Evolutionary conservation across 2,113 vertebrate genomes (phyloP).

Genomic region (Brienomyrus longianalis): DNA sequence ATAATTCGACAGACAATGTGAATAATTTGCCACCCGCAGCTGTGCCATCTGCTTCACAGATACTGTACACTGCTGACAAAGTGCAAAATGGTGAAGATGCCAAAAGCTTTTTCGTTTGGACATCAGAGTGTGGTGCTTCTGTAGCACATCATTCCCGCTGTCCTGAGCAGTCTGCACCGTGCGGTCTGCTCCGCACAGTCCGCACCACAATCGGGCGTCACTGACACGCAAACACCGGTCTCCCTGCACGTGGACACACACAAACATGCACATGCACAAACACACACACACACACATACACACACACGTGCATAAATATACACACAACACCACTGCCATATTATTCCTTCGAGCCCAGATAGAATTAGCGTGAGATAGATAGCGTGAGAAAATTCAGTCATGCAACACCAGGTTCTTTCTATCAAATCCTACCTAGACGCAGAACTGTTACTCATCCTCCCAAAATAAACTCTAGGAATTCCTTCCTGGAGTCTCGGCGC

Average conservation of each 20-base stretch:
- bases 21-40: constrained; percentile 54
- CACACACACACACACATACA: not conserved
- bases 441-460: not conserved
- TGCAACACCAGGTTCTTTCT: not conserved
- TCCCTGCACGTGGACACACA: not conserved
- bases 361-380: not conserved
- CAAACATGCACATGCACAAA: not conserved
- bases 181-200: not conserved
- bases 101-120: constrained; percentile 25
- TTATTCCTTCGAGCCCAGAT: not conserved
- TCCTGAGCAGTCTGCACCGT: not conserved
- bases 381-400: not conserved
- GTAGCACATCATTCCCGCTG: not conserved
- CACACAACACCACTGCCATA: not conserved
- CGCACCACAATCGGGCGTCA: not conserved
- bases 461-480: not conserved
- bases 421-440: not conserved
- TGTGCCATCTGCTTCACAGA: constrained; percentile 61
- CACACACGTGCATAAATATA: not conserved
- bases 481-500: not conserved
- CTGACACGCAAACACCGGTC: not conserved
- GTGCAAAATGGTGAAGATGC: constrained; percentile 28
- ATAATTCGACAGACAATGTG: constrained; percentile 36
- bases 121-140: not conserved
- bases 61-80: constrained; percentile 40